Percentiles rank a stretch among this genome's conserved stretches.
These are phyloP conservation scores for Chrysina gloriosa DNA, from an alignment of 2,888 invertebrate genomes.

Conservation along the genomic window DNA sequence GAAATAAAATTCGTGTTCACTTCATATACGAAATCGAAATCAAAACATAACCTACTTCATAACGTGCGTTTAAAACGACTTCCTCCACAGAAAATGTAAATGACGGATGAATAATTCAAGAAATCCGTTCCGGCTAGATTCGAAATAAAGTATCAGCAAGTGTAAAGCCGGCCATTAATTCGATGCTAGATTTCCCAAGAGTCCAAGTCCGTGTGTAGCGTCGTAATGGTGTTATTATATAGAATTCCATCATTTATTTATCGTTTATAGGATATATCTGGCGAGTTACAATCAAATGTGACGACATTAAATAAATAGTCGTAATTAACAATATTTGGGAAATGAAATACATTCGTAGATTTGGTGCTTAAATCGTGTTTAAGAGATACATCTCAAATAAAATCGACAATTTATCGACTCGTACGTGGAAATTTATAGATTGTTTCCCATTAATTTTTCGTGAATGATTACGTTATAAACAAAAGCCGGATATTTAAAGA, in stretches of 20 bases:
- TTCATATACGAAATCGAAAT: background rate
- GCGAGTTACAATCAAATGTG: too few relatives aligned
- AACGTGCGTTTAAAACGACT: background rate
- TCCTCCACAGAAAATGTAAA: background rate
- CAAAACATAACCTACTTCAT: slow-evolving; percentile 1
- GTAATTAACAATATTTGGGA: too few relatives aligned
- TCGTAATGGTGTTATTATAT: slow-evolving; percentile 2
- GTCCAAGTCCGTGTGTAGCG: background rate
- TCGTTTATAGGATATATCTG: too few relatives aligned
- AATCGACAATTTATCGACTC: background rate
- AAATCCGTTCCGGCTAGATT: background rate
- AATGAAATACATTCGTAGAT: too few relatives aligned
- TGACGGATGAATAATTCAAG: slow-evolving; percentile 1
- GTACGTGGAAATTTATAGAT: background rate
- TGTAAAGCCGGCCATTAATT: slow-evolving; percentile 3
- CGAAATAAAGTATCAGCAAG: background rate
- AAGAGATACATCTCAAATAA: too few relatives aligned
- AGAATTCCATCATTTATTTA: background rate
- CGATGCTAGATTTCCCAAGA: background rate
- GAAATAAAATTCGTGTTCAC: background rate
- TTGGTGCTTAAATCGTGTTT: too few relatives aligned
- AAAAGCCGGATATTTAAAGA: background rate
- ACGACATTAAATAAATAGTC: too few relatives aligned
- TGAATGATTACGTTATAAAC: background rate
- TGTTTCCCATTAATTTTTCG: slow-evolving; percentile 5